phyloP scores from a whole-genome alignment of 2,797 vertebrate species.

The Gallirallus australis region DNA sequence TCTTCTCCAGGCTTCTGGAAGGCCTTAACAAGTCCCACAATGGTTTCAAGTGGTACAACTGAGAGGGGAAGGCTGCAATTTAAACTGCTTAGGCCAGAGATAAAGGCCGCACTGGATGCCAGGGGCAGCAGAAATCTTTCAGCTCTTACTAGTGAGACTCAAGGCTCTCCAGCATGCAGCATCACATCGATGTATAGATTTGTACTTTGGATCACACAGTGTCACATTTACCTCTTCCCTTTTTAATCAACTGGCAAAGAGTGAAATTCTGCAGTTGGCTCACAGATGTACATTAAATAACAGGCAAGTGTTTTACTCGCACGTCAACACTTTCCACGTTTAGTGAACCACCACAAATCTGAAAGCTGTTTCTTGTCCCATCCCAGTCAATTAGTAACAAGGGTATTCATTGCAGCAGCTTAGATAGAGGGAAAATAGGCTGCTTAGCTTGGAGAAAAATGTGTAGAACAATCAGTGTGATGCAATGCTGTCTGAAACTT shows the following conservation, averaged over 20 bases:
- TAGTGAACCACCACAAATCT: neutral
- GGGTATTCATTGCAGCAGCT: neutral
- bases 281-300: neutral
- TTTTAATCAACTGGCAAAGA: neutral
- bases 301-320: neutral
- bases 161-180: neutral
- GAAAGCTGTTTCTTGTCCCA: neutral
- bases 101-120: neutral
- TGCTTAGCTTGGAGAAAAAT: neutral
- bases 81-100: neutral
- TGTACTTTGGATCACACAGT: neutral
- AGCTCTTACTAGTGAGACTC: neutral
- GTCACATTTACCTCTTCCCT: neutral
- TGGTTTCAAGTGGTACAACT: neutral
- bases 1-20: neutral
- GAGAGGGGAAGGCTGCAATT: neutral
- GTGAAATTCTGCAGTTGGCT: neutral
- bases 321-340: conserved; percentile 20
- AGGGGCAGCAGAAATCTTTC: neutral
- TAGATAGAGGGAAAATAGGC: neutral
- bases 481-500: neutral
- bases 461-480: neutral
- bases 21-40: neutral
- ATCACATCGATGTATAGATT: neutral
- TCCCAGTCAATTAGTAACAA: neutral